These are phyloP conservation scores for Amiota communis DNA, from an alignment of 2,888 invertebrate species.

Conservation along the genomic window DNA sequence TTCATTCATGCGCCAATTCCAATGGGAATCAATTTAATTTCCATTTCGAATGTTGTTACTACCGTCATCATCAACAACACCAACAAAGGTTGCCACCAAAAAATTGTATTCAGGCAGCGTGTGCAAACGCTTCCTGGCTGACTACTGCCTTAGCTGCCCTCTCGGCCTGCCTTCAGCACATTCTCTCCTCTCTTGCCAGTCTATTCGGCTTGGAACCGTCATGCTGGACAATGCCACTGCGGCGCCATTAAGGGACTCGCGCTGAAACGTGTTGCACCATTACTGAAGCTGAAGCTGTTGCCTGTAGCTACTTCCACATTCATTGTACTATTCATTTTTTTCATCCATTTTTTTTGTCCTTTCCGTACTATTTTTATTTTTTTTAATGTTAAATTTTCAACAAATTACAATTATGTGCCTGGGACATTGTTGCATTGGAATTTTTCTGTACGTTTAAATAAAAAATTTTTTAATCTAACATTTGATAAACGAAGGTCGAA, in stretches of 20 bases:
- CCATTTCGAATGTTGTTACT: slow-evolving; percentile 27
- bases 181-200: too few relatives aligned
- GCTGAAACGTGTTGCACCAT: slow-evolving; percentile 17
- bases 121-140: too few relatives aligned
- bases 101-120: too few relatives aligned
- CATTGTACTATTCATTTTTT: neutral
- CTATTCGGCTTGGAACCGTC: too few relatives aligned
- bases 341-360: neutral
- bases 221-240: neutral
- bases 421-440: slow-evolving; percentile 17
- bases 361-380: neutral
- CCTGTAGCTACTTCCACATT: neutral
- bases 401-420: slow-evolving; percentile 36
- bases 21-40: slow-evolving; percentile 34
- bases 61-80: neutral
- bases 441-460: neutral
- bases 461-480: slow-evolving; percentile 15
- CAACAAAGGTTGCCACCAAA: neutral
- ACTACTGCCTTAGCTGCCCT: too few relatives aligned
- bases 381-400: slow-evolving; percentile 21
- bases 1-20: slow-evolving; percentile 13
- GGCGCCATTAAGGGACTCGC: slow-evolving; percentile 19
- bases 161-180: too few relatives aligned
- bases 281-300: neutral
- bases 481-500: slow-evolving; percentile 14